A percentile compares a stretch with the other conserved stretches of the same genome.
phyloP scores from a whole-genome alignment of 2,888 invertebrate species.

The Platerodrilus igneus region DNA sequence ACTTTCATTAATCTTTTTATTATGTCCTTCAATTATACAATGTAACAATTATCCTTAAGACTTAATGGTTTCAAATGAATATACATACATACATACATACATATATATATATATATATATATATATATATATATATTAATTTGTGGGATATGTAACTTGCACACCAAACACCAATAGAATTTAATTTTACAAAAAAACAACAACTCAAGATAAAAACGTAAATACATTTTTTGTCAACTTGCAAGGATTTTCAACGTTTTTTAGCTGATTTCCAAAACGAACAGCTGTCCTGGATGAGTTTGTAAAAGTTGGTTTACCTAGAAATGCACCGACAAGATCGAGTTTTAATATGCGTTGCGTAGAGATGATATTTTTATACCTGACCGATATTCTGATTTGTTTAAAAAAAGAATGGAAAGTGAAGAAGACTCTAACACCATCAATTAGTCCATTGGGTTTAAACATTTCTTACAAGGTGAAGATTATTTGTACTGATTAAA shows the following conservation, averaged over 20 bases:
- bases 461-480: slow-evolving; percentile 9
- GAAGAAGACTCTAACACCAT: slow-evolving; percentile 2
- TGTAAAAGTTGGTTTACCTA: slow-evolving; percentile 11
- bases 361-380: slow-evolving; percentile 2
- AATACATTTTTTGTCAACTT: not conserved
- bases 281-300: slow-evolving; percentile 7
- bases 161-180: slow-evolving; percentile 22
- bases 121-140: slow-evolving; percentile 15
- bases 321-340: slow-evolving; percentile 12
- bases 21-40: too few species aligned
- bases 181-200: slow-evolving; percentile 11
- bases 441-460: slow-evolving; percentile 6
- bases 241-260: not conserved
- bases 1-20: too few species aligned
- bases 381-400: slow-evolving; percentile 1
- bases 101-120: slow-evolving; percentile 15
- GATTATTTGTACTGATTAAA: slow-evolving; percentile 11
- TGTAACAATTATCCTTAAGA: too few species aligned
- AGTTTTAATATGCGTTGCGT: slow-evolving; percentile 22
- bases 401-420: not conserved
- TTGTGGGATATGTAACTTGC: too few species aligned
- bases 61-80: too few species aligned
- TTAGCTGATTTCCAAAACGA: not conserved
- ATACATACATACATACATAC: too few species aligned
- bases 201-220: not conserved